These are phyloP conservation scores for Pseudopipra pipra DNA, from an alignment of 2,113 vertebrate species.

Conservation along the genomic window DNA sequence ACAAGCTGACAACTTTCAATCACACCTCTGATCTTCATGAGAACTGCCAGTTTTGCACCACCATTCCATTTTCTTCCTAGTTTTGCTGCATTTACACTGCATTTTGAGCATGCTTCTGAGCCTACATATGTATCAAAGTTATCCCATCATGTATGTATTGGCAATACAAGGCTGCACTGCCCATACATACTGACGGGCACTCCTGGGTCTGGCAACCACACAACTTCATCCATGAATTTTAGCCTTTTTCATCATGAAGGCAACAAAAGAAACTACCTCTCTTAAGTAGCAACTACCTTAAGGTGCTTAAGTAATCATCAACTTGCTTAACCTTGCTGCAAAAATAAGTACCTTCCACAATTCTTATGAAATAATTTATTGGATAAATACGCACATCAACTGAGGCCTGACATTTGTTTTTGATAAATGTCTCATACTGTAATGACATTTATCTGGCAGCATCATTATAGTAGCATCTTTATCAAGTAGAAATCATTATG, in stretches of 20 bases:
- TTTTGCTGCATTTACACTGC: not conserved
- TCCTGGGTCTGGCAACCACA: not conserved
- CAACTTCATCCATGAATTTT: not conserved
- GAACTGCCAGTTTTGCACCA: not conserved
- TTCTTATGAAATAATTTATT: not conserved
- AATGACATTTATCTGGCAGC: not conserved
- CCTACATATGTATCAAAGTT: fast-evolving
- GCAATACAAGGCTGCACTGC: not conserved
- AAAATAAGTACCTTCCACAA: not conserved
- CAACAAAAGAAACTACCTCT: not conserved
- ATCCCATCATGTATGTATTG: fast-evolving
- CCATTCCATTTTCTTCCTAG: not conserved
- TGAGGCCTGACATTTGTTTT: not conserved
- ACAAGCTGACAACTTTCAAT: not conserved
- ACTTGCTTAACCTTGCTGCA: not conserved
- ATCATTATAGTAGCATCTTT: not conserved
- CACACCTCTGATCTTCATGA: not conserved
- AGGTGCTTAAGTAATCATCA: not conserved
- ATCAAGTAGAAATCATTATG: not conserved
- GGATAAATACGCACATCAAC: not conserved
- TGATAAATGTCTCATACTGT: not conserved
- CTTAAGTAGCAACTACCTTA: not conserved
- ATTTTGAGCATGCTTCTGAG: not conserved
- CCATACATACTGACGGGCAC: not conserved
- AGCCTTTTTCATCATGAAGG: not conserved